Evolutionary conservation across 2,888 invertebrate species (phyloP), one percentile per base, ranked within the genome.

Genomic region (Ellobium chinense): DNA sequence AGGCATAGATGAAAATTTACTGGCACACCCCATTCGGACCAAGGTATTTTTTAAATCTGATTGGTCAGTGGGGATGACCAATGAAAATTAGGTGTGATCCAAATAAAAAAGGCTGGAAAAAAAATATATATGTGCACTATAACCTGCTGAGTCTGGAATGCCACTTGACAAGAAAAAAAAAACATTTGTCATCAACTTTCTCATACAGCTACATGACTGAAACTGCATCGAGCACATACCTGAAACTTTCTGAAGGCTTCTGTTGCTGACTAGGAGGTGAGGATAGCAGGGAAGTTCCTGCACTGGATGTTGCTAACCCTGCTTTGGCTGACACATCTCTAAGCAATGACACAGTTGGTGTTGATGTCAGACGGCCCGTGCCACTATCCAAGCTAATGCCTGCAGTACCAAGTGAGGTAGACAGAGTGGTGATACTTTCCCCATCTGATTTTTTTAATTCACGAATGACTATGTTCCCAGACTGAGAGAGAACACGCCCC

Each of bases 391-490:
- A 18, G 18, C 31, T 46, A 4, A 24, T 18, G 24, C 34, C 36
- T 24, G 63, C 1, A 14, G 68, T 14, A 18, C 60, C 31, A 56
- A 46, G 31, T 31, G 56, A 21, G 12, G 76, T 18, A 27, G 69
- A 2, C 54, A 56, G 31, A 18, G 70, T 56, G 54, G 65, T n/a
- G 14, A 62, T 36, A 24, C 12, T 54, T 12, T 58, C 66, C 1
- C 62, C 60, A 4, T 80, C 80, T 24, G 58, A n/a, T 9, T 31
- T 58, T 27, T 74, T 66, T 18, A 80, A 60, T 58, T 80, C 80
- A 31, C 74, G 62, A 9, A 80, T 68, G 5, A 80, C 73, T n/a
- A 80, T 62, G 54, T 75, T 80, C 5, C 80, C 80, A 1, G 72
- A 31, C 75, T 75, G 75, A 21, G 69, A 63, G 18, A 60, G 27